Conservation (phyloP, 2,113 vertebrate species). For the Gulo gulo region DNA sequence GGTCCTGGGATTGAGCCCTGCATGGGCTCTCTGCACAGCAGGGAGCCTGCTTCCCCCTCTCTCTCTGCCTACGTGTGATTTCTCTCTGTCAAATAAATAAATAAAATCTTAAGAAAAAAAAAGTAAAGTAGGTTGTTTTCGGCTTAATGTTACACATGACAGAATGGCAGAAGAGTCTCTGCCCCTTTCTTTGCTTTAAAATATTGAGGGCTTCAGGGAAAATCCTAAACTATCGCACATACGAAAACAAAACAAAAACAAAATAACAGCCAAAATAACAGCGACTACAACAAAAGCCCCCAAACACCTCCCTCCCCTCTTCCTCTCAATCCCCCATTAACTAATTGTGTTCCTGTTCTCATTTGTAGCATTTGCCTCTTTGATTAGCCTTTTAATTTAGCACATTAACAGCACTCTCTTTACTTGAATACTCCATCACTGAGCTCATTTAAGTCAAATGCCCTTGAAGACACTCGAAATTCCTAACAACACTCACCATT, state of each 20-base stretch:
- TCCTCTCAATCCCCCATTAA: constrained; percentile 46
- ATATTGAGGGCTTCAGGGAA: neutral
- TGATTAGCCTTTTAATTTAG: constrained; percentile 76
- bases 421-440: constrained; percentile 47
- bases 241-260: neutral
- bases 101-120: neutral
- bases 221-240: neutral
- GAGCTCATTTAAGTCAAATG: constrained; percentile 65
- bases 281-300: no score
- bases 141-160: neutral
- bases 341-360: constrained; percentile 69
- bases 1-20: no score
- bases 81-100: no score
- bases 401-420: constrained; percentile 60
- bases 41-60: no score
- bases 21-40: no score
- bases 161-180: neutral
- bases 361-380: constrained; percentile 59
- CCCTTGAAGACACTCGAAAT: constrained; percentile 72
- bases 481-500: constrained; percentile 42
- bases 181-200: neutral
- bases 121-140: neutral
- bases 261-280: neutral
- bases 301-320: neutral
- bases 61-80: no score